Percentiles rank a stretch among this genome's conserved stretches.
These are phyloP conservation scores for Paracentrotus lividus DNA, from an alignment of 53 echinoderm and acorn worm genomes.

Conservation along the genomic window DNA sequence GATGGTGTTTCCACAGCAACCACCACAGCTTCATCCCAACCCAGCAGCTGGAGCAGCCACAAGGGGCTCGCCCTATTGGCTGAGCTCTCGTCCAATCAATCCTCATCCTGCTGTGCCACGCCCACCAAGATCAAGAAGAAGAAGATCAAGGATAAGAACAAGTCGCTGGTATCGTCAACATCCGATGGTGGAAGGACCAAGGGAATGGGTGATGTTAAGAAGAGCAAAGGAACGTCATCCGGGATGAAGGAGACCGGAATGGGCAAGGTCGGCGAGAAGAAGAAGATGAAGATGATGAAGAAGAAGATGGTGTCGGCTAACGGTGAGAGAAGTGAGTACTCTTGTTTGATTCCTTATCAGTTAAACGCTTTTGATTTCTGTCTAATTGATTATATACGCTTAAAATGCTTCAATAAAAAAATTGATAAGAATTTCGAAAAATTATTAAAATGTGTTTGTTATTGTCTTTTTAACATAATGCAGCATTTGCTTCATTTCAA, in stretches of 20 bases:
- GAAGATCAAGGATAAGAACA: slow-evolving; percentile 75
- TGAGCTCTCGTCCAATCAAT: slow-evolving; percentile 80
- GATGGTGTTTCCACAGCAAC: slow-evolving; percentile 67
- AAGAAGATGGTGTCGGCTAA: slow-evolving; percentile 45
- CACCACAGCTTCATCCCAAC: slow-evolving; percentile 26
- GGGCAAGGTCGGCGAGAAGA: neutral
- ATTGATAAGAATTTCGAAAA: too few species aligned
- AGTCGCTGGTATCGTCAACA: slow-evolving; percentile 42
- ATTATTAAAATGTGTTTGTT: too few species aligned
- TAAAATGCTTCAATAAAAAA: too few species aligned
- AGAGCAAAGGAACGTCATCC: neutral
- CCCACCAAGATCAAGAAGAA: slow-evolving; percentile 74
- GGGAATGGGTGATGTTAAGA: too few species aligned
- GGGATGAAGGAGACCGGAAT: neutral
- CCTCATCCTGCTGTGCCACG: slow-evolving; percentile 39
- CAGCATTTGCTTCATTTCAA: too few species aligned
- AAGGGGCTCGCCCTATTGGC: slow-evolving; percentile 90
- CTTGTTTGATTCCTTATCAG: neutral
- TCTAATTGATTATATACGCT: neutral
- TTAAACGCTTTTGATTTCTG: neutral
- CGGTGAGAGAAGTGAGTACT: slow-evolving; percentile 46
- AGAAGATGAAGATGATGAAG: slow-evolving; percentile 54
- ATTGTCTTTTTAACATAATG: too few species aligned
- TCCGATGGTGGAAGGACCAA: neutral
- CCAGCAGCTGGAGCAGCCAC: slow-evolving; percentile 74